A percentile compares a stretch with the other conserved stretches of the same genome.
Conservation (phyloP, 1,140 invertebrate genomes). For the Campodea augens region DNA sequence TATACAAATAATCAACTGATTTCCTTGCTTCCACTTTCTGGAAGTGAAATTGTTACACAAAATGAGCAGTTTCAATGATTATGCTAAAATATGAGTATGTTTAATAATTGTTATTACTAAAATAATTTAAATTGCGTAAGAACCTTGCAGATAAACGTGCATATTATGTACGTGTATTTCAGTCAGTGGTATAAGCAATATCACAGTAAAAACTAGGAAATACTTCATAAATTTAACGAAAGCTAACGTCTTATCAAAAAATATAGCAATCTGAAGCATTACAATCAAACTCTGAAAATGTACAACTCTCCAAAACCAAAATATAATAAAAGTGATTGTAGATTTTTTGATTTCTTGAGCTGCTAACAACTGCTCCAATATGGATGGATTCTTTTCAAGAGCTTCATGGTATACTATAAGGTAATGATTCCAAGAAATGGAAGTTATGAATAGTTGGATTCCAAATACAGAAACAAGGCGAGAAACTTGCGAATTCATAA, state of each 20-base stretch:
- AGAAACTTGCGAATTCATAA: constrained; percentile 9
- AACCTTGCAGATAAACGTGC: background rate
- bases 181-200: background rate
- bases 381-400: constrained; percentile 12
- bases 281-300: constrained; percentile 26
- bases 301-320: constrained; percentile 25
- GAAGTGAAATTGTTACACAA: background rate
- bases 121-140: background rate
- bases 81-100: no score
- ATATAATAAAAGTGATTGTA: constrained; percentile 22
- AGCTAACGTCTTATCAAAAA: constrained; percentile 18
- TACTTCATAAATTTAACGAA: background rate
- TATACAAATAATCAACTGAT: no score
- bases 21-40: background rate
- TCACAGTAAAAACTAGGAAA: constrained; percentile 1
- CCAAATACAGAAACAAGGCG: constrained; percentile 16
- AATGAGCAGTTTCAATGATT: background rate
- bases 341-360: constrained; percentile 22
- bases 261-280: constrained; percentile 23
- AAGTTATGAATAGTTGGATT: constrained; percentile 16
- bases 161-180: constrained; percentile 5
- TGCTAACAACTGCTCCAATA: constrained; percentile 6
- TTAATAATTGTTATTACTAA: background rate
- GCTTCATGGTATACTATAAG: constrained; percentile 17
- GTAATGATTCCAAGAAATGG: constrained; percentile 20